A percentile compares a stretch with the other conserved stretches of the same genome.
Evolutionary conservation across 2,888 invertebrate species (phyloP).

Genomic region (Drosophila subquinaria): DNA sequence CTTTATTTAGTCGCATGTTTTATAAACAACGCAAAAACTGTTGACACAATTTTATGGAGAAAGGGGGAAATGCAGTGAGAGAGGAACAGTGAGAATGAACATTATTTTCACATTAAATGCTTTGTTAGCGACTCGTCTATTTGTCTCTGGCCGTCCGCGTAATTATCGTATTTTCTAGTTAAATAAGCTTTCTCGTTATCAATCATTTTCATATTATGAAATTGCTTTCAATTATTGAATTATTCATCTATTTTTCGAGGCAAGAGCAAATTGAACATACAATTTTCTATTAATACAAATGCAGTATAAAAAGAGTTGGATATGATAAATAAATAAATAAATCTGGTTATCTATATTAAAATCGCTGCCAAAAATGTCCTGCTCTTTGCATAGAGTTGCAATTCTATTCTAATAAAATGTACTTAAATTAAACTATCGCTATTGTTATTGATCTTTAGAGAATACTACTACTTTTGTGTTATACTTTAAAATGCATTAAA

Average conservation of each 20-base stretch:
- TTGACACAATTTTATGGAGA: slow-evolving; percentile 5
- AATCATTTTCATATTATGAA: slow-evolving; percentile 7
- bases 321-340: no score
- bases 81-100: background rate
- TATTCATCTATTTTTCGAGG: background rate
- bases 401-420: background rate
- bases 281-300: no score
- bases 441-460: background rate
- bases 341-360: no score
- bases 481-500: background rate
- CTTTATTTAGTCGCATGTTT: slow-evolving; percentile 40
- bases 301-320: no score
- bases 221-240: background rate
- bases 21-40: slow-evolving; percentile 35
- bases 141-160: background rate
- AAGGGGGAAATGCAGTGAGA: background rate
- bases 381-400: background rate
- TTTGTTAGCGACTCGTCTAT: slow-evolving; percentile 4
- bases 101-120: slow-evolving; percentile 9
- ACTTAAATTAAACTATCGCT: background rate
- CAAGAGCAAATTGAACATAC: no score
- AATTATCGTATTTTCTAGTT: background rate
- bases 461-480: background rate
- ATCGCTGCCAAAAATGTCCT: no score
- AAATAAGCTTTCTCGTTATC: background rate